Evolutionary conservation across 2,888 invertebrate species (phyloP), one percentile per base, ranked within the genome.

Genomic region (Dioctria rufipes): DNA sequence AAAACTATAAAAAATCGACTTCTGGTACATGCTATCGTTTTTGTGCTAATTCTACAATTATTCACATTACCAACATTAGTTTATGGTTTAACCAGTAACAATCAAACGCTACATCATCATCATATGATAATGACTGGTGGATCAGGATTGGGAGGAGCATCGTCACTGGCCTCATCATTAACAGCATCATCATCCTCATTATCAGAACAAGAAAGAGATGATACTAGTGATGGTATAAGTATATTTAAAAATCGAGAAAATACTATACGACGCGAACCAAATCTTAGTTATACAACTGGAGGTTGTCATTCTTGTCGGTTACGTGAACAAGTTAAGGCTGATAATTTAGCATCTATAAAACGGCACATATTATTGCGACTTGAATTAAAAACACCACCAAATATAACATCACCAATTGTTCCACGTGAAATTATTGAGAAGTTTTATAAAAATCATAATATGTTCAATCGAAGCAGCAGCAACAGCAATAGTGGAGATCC

Each of bases 311-410:
- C 91, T 83, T 92, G 92, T 86, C 91, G 91, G 82, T 88, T 91
- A 73, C 87, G 91, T 84, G 91, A 92, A 84, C 91, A 91, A 87
- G 90, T 92, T 78, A 91, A 92, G 84, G 91, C 91, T 85, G 90
- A 92, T 85, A 92, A 91, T 86, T 89, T 93, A 82, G 91, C 91
- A 85, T 91, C 91, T 80, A 93, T 93, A 84, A 92, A 93, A 86
- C 91, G 91, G 86, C 92, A 92, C 87, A 91, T 93, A 82, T 89
- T 93, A 81, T 91, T 91, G 83, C 92, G 93, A 85, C 89, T 93
- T 82, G 92, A 93, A 83, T 89, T 93, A 86, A 89, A 90, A 81
- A 91, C 91, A 84, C 90, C 92, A 66, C 93, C 93, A 60, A 93
- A 93, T 86, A 92, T 92, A 81, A 92, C 93, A 25, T 88, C 91